Evolutionary conservation across 2,113 vertebrate species (phyloP).

Genomic region (Neodon shergylaensis): DNA sequence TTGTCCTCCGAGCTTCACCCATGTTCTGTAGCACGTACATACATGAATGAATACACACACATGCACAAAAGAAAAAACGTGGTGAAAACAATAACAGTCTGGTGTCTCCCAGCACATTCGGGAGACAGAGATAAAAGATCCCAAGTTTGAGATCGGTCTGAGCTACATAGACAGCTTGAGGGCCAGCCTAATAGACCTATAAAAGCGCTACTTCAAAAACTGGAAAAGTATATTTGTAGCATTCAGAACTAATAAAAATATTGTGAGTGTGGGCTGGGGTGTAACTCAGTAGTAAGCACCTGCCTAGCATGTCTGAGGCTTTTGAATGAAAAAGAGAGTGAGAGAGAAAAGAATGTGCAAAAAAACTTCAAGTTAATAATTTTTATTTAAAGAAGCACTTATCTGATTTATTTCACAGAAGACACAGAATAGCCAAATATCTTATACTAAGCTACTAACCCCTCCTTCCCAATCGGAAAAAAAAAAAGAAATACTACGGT

Average conservation of each 20-base stretch:
- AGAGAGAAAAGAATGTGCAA: not conserved
- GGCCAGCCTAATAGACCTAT: not conserved
- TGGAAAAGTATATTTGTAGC: not conserved
- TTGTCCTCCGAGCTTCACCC: not conserved
- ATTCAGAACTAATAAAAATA: not conserved
- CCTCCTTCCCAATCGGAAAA: not conserved
- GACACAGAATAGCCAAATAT: not conserved
- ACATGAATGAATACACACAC: not conserved
- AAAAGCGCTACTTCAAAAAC: not conserved
- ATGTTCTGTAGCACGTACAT: not conserved
- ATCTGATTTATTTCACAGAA: not conserved
- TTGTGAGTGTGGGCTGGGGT: not conserved
- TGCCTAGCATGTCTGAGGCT: not conserved
- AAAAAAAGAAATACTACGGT: not conserved
- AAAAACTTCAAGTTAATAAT: not conserved
- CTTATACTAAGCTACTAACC: not conserved
- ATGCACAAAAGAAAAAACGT: not conserved
- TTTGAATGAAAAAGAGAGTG: not conserved
- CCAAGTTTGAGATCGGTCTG: not conserved
- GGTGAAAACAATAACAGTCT: not conserved
- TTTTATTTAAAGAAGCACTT: not conserved
- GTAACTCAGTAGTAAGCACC: too few species aligned
- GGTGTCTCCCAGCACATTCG: not conserved
- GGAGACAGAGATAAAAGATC: not conserved
- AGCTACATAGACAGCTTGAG: not conserved